Evolutionary conservation across 2,888 invertebrate genomes (phyloP), one percentile per base, ranked within the genome.

Genomic region (Leptopilina syphax): DNA sequence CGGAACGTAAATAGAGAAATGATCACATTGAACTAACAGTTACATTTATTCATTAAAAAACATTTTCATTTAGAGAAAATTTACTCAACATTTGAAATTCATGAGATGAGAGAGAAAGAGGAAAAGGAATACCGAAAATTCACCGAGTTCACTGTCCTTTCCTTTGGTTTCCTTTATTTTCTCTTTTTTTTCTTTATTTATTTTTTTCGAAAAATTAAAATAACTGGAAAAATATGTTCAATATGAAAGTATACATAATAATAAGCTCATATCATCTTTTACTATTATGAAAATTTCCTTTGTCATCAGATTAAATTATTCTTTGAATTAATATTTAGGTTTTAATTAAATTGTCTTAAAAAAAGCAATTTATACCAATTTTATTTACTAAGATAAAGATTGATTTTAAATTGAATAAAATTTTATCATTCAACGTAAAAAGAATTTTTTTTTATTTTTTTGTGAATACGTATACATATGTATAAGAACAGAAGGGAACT

Each of bases 1-100:
- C 54, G 54, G 50, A 70, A 54, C 24, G 34, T 70, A 70, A 54
- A 54, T 70, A 50, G 54, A 6, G 24, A 68, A 68, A 68, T 68
- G 47, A 68, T 44, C 44, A 68, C 68, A 50, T 50, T 3, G 12
- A 68, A 50, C 27, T 50, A 24, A 47, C 18, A 68, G 47, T 50
- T 68, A 10, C 24, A 50, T 50, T 50, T 50, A 12, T 68, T 68
- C 47, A 68, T 12, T 68, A 10, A 50, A 68, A 50, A 50, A 12
- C 24, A 50, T 10, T 50, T 44, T 68, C 27, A 68, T 68, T 68
- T 47, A 12, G 18, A 1, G 50, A 44, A 66, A 44, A 66, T 66
- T 66, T 44, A 66, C 41, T 63, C 63, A 63, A 18, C 63, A 63
- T 63, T 63, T 63, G 63, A 63, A 63, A 63, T 63, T 63, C 63